Evolutionary conservation across 2,888 invertebrate species (phyloP), one percentile per base, ranked within the genome.

Genomic region (Anticlea derivata): DNA sequence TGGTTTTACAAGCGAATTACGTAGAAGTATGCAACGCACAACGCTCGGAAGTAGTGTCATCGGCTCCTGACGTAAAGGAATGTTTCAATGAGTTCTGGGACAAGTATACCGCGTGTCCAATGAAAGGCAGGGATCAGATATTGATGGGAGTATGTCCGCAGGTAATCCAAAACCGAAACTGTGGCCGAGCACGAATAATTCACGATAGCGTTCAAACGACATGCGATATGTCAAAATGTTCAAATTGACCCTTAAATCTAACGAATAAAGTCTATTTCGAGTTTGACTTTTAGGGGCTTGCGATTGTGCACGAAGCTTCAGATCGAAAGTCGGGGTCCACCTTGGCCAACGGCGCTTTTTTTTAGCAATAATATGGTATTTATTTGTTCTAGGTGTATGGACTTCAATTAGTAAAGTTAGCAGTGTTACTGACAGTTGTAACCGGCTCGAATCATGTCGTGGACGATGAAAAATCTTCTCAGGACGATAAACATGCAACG

Each of bases 381-480:
- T 7, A 12, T 17, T 10, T 20, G 22, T 87, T 88, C 1, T 71
- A 96, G 94, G 93, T 97, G 1, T 97, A 95, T 80, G 97, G 97
- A n/a, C 91, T 98, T 68, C 96, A 96, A 78, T 86, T 95, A 44
- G 95, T 97, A 0, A 98, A 98, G 87, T 82, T 98, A 50, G 96
- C 97, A n/a, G 86, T 97, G 7, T 93, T 95, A 12, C 86, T 97
- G 12, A 93, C 91, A 12, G 86, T 92, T 0, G 83, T 91, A 71
- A 77, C 86, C 76, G 90, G 91, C 0, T 83, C 90, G 0, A 85
- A 87, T 47, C 83, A 85, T 46, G 62, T 69, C 13, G 65, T 68
- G 12, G 89, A 84, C 7, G 81, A 81, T 2, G 66, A 69, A 7
- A 80, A 68, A 50, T 41, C 90, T 7, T 73, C 92, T 7, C 91